Percentiles rank a stretch among this genome's conserved stretches.
Conservation (phyloP, 2,797 vertebrate species). For the Gymnopithys bicolor region DNA sequence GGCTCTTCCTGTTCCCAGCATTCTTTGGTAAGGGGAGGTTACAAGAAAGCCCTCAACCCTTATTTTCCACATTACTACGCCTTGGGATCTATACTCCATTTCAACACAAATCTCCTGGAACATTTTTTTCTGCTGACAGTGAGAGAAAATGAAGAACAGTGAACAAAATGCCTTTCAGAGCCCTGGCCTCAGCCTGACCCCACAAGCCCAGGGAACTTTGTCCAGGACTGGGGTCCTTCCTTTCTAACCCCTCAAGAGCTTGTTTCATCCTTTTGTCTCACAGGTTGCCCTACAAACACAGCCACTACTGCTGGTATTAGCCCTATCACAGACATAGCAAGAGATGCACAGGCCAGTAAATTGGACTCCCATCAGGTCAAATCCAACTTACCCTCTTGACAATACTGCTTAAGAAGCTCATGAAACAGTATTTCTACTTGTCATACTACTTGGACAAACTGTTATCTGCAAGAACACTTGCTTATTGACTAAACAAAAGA, state of each 20-base stretch:
- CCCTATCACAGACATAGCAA: not conserved
- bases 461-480: not conserved
- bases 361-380: not conserved
- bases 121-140: constrained; percentile 28
- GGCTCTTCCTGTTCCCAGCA: not conserved
- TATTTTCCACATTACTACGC: not conserved
- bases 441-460: not conserved
- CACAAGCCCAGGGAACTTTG: not conserved
- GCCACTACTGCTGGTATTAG: not conserved
- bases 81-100: constrained; percentile 19
- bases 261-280: not conserved
- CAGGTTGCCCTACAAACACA: not conserved
- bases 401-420: not conserved
- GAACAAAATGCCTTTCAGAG: constrained; percentile 22
- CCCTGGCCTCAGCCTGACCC: not conserved
- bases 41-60: not conserved
- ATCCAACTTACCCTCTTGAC: not conserved
- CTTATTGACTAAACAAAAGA: not conserved
- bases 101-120: constrained; percentile 34
- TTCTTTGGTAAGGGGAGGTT: not conserved
- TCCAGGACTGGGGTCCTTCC: not conserved
- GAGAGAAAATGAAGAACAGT: constrained; percentile 9
- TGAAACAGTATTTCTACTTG: not conserved
- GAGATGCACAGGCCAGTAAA: not conserved
- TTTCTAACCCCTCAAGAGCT: not conserved